These are phyloP conservation scores for Parasteatoda lunata DNA, from an alignment of 2,888 invertebrate genomes.

Conservation along the genomic window DNA sequence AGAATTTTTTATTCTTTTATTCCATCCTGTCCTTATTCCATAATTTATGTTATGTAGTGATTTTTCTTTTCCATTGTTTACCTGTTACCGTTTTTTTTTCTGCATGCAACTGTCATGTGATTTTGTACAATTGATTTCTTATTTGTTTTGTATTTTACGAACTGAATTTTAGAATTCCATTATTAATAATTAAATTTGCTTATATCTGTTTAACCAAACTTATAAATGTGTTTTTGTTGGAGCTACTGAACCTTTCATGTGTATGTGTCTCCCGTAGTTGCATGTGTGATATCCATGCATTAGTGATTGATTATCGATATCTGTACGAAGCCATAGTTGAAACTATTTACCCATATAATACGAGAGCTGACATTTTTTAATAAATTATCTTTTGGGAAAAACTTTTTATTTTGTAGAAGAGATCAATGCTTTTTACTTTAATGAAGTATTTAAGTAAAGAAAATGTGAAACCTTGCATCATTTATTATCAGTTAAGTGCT, in stretches of 20 bases:
- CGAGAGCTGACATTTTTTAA: background rate
- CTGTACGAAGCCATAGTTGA: background rate
- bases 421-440: too few relatives aligned
- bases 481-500: too few relatives aligned
- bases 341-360: background rate
- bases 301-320: conserved; percentile 1
- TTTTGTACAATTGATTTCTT: conserved; percentile 3
- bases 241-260: background rate
- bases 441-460: too few relatives aligned
- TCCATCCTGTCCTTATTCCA: conserved; percentile 12
- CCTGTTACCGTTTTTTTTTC: conserved; percentile 11
- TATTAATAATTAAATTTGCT: conserved; percentile 5
- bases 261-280: background rate
- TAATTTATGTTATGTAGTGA: conserved; percentile 14
- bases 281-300: background rate
- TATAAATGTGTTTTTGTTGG: background rate
- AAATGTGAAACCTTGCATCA: too few relatives aligned
- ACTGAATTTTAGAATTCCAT: background rate
- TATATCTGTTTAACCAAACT: background rate
- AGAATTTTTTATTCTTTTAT: conserved; percentile 40
- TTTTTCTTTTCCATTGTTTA: conserved; percentile 28
- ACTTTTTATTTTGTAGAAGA: background rate
- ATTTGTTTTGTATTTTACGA: background rate
- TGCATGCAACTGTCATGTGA: conserved; percentile 2
- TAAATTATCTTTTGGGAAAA: background rate